Percentiles rank a stretch among this genome's conserved stretches.
Evolutionary conservation across 2,888 invertebrate species (phyloP).

Genomic region (Nomada fucata): DNA sequence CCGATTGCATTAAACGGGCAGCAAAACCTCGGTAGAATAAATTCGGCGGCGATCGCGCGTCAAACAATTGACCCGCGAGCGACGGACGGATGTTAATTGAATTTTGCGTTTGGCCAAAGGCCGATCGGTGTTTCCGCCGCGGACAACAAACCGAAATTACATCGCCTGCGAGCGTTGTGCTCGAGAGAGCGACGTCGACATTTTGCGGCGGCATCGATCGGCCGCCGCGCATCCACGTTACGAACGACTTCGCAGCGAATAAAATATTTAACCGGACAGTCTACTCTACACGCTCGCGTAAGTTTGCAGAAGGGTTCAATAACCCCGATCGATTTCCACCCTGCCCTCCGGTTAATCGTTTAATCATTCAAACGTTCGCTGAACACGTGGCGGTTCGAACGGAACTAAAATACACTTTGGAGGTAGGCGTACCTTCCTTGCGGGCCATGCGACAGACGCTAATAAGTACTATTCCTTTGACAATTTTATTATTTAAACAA

Average conservation of each 20-base stretch:
- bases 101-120: background rate
- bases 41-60: background rate
- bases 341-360: constrained; percentile 17
- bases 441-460: too few species aligned
- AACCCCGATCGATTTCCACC: constrained; percentile 52
- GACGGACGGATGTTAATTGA: too few species aligned
- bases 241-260: constrained; percentile 47
- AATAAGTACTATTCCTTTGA: too few species aligned
- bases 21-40: background rate
- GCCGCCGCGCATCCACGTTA: constrained; percentile 14
- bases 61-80: background rate
- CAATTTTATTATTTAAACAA: too few species aligned
- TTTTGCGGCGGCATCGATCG: constrained; percentile 60
- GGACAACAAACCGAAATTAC: constrained; percentile 33
- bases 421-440: too few species aligned
- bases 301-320: constrained; percentile 41
- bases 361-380: constrained; percentile 3
- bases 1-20: background rate
- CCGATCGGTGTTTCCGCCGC: background rate
- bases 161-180: constrained; percentile 28
- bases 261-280: constrained; percentile 63
- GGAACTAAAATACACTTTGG: background rate
- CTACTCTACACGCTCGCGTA: constrained; percentile 5
- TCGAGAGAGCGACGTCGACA: constrained; percentile 25
- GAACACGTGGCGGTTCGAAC: background rate